Percentiles rank a stretch among this genome's conserved stretches.
Conservation (phyloP, 2,113 vertebrate species). For the Pangasianodon hypophthalmus region DNA sequence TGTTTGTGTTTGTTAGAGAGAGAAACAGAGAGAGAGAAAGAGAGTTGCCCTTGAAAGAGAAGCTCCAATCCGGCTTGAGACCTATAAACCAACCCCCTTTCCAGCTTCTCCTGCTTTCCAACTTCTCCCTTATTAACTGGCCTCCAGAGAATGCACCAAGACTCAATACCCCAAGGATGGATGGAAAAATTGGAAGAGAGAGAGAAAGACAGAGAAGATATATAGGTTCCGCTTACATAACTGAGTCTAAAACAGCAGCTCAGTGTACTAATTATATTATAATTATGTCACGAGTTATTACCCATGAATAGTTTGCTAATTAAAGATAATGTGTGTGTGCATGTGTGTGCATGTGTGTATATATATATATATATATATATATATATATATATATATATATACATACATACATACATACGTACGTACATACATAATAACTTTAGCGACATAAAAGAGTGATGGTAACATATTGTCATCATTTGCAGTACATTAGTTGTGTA, state of each 20-base stretch:
- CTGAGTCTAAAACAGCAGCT: not conserved
- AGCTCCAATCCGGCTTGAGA: constrained; percentile 59
- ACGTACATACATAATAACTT: not conserved
- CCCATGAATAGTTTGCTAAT: not conserved
- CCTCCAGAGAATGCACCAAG: constrained; percentile 73
- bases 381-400: not conserved
- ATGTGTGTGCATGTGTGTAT: too few species aligned
- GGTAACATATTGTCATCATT: too few species aligned
- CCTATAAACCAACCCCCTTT: constrained; percentile 53
- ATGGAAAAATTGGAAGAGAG: constrained; percentile 56
- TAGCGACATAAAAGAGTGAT: too few species aligned
- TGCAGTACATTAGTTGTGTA: not conserved
- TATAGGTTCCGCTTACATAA: not conserved
- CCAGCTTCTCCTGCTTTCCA: constrained; percentile 66
- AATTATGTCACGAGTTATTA: too few species aligned
- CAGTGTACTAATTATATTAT: not conserved
- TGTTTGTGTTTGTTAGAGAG: constrained; percentile 39
- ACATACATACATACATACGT: not conserved
- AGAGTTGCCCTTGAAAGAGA: constrained; percentile 74
- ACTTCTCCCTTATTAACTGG: constrained; percentile 73
- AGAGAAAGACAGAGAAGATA: constrained; percentile 26
- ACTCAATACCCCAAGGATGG: constrained; percentile 74
- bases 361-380: not conserved
- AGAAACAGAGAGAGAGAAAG: constrained; percentile 61
- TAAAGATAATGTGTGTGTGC: not conserved